Evolutionary conservation across 2,888 invertebrate genomes (phyloP), one percentile per base, ranked within the genome.

Genomic region (Ophion costatus): DNA sequence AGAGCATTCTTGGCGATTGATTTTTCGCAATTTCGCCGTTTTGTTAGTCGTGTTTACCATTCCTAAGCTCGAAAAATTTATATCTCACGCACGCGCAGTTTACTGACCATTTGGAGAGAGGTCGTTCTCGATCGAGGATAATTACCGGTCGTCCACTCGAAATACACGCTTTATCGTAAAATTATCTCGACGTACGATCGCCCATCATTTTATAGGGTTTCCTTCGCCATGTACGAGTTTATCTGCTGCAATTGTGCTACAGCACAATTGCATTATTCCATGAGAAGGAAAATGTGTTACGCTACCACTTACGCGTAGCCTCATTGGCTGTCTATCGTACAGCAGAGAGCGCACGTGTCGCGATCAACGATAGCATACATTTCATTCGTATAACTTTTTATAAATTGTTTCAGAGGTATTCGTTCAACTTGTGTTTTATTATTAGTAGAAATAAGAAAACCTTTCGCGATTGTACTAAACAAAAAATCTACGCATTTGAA

Each of bases 251-350:
- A n/a, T n/a, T n/a, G n/a, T n/a, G n/a, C 70, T 20, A 71, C 70
- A 71, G 59, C 69, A 45, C 57, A 57, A 77, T 67, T 59, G 42
- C 69, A 77, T 77, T 77, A 67, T 69, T 77, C 57, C 17, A 38
- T 17, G 38, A 17, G n/a, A 56, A 24, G 57, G 67, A 42, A 67
- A 76, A 76, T 67, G 22, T 10, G 57, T 38, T 22, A 57, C 76
- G 76, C 17, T 76, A 56, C 57, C 17, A 56, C 17, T 56, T 38
- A 56, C 22, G 69, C 17, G 59, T 14, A 17, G 51, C 17, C 51
- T 17, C 51, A 17, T 17, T 4, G 5, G 51, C 14, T 20, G n/a
- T 57, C 24, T 29, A 24, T 24, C 45, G n/a, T 9, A 9, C 29
- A 75, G 22, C 38, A 45, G 67, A 42, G 14, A 45, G 45, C 4